phyloP scores from a whole-genome alignment of 2,797 vertebrate genomes.

The Anabacerthia variegaticeps region DNA sequence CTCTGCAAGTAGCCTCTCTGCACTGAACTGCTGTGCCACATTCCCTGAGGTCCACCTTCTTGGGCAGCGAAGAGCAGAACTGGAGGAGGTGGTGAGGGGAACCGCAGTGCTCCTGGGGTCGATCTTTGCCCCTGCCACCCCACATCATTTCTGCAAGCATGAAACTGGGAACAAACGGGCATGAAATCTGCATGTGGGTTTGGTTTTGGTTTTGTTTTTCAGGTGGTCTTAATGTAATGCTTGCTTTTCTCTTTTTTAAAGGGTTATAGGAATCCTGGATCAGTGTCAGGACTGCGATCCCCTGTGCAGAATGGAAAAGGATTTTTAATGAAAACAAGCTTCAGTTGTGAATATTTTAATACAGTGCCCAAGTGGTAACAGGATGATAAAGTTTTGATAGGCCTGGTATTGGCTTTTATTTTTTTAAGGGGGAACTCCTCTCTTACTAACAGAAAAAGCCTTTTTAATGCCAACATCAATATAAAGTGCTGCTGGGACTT shows the following conservation, averaged over 20 bases:
- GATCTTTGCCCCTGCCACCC: conserved; percentile 17
- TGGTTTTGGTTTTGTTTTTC: neutral
- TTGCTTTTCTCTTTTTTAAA: neutral
- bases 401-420: conserved; percentile 58
- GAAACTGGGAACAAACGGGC: neutral
- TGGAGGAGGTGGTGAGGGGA: neutral
- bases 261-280: neutral
- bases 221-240: neutral
- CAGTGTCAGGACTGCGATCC: neutral
- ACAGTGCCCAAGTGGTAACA: conserved; percentile 41
- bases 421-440: conserved; percentile 63
- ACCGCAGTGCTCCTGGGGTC: neutral
- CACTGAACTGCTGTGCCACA: neutral
- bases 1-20: conserved; percentile 3
- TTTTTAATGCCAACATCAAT: conserved; percentile 71
- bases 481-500: conserved; percentile 62
- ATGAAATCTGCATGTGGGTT: neutral
- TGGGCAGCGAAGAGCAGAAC: neutral
- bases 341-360: conserved; percentile 54
- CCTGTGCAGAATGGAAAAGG: conserved; percentile 14
- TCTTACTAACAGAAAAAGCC: conserved; percentile 53
- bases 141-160: neutral
- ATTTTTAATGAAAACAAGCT: conserved; percentile 65
- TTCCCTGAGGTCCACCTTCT: neutral
- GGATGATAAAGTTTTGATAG: conserved; percentile 68